phyloP scores from a whole-genome alignment of 1,140 invertebrate genomes.

The Mercenaria mercenaria region DNA sequence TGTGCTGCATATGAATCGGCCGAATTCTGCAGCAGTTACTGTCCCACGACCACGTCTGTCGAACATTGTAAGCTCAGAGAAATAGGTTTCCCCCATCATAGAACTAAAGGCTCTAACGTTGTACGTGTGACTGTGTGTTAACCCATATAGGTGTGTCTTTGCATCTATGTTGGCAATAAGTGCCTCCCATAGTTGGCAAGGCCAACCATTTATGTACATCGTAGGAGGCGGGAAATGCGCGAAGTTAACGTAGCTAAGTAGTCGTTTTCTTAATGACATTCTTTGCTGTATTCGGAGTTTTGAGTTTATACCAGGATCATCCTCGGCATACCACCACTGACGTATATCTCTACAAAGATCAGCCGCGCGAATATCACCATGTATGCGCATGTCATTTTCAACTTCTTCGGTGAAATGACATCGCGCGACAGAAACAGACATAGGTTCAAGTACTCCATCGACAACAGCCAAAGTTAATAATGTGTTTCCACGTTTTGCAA shows the following conservation, averaged over 20 bases:
- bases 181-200: not conserved
- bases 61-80: not conserved
- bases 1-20: not conserved
- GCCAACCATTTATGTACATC: no score
- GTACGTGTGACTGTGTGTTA: not conserved
- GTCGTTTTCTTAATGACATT: not conserved
- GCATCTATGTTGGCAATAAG: no score
- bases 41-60: not conserved
- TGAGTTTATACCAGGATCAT: not conserved
- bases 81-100: constrained; percentile 13
- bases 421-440: constrained; percentile 32
- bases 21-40: not conserved
- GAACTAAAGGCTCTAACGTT: not conserved
- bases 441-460: constrained; percentile 51
- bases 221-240: not conserved
- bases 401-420: constrained; percentile 1
- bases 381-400: not conserved
- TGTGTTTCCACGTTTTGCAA: constrained; percentile 46
- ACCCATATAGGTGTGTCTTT: not conserved
- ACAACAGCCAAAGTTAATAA: constrained; percentile 45
- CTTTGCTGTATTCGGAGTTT: not conserved
- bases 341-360: not conserved
- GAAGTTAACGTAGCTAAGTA: not conserved
- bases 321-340: constrained; percentile 3
- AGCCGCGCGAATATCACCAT: not conserved